phyloP scores from a whole-genome alignment of 2,797 vertebrate genomes.

The Cirrhinus mrigala region DNA sequence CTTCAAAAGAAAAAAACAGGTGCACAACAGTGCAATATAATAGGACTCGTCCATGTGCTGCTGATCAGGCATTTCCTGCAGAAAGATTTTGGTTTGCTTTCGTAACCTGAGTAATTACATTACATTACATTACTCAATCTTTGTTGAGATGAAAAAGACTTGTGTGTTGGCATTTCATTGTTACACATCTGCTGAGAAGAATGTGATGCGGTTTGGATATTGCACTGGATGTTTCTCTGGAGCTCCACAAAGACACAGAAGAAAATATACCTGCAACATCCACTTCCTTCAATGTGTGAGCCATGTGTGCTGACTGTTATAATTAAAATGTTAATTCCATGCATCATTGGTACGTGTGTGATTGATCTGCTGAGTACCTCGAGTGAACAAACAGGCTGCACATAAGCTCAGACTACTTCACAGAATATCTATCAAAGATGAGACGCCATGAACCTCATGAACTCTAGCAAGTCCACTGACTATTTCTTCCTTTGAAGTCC shows the following conservation, averaged over 20 bases:
- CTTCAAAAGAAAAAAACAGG: constrained; percentile 36
- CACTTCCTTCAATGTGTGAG: background rate
- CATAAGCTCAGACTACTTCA: background rate
- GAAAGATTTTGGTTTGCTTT: background rate
- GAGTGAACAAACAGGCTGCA: background rate
- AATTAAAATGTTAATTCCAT: background rate
- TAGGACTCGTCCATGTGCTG: background rate
- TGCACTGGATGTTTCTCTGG: background rate
- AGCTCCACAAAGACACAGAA: background rate
- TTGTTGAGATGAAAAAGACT: background rate
- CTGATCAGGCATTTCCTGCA: constrained; percentile 5
- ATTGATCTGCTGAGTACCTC: background rate
- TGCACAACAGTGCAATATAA: constrained; percentile 19
- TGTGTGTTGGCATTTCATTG: background rate
- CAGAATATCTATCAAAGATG: background rate
- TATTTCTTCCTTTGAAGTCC: background rate
- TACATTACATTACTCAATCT: too few relatives aligned
- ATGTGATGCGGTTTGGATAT: background rate
- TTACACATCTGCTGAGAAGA: background rate
- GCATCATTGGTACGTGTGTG: background rate
- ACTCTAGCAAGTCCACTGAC: background rate
- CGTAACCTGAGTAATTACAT: background rate
- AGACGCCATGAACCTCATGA: background rate
- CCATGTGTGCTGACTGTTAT: background rate
- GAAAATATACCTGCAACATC: background rate